A percentile compares a stretch with the other conserved stretches of the same genome.
Conservation (phyloP, 1,140 invertebrate species). For the Ostrea edulis region DNA sequence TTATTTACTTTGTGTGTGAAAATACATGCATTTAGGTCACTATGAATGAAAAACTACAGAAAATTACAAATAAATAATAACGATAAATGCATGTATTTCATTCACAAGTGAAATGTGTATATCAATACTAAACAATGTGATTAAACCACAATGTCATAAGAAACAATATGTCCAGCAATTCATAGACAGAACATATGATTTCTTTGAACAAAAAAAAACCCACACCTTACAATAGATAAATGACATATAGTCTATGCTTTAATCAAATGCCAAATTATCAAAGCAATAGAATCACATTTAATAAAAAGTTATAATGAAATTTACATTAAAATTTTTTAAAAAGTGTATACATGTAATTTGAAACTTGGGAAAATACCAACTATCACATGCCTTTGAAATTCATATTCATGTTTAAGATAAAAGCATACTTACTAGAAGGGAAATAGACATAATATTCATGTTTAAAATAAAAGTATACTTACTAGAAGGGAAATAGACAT, state of each 20-base stretch:
- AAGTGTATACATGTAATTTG: no score
- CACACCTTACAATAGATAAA: no score
- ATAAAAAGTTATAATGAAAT: no score
- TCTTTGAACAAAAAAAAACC: background rate
- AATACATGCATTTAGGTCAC: background rate
- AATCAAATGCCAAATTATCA: no score
- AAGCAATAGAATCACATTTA: no score
- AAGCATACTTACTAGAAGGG: constrained; percentile 8
- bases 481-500: constrained; percentile 1
- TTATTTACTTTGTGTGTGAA: background rate
- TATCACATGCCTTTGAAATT: background rate
- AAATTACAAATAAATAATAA: background rate
- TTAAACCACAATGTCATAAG: no score
- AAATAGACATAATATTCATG: background rate
- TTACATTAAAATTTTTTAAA: no score
- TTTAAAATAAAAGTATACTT: background rate
- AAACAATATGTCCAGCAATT: no score
- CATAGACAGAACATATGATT: background rate
- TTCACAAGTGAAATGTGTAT: background rate
- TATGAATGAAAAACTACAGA: background rate
- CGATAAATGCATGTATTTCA: background rate
- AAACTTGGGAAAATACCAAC: background rate
- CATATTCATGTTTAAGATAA: background rate
- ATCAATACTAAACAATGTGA: no score
- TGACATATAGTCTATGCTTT: no score